A percentile compares a stretch with the other conserved stretches of the same genome.
phyloP scores from a whole-genome alignment of 2,888 invertebrate genomes.

The Alentia gelatinosa region DNA sequence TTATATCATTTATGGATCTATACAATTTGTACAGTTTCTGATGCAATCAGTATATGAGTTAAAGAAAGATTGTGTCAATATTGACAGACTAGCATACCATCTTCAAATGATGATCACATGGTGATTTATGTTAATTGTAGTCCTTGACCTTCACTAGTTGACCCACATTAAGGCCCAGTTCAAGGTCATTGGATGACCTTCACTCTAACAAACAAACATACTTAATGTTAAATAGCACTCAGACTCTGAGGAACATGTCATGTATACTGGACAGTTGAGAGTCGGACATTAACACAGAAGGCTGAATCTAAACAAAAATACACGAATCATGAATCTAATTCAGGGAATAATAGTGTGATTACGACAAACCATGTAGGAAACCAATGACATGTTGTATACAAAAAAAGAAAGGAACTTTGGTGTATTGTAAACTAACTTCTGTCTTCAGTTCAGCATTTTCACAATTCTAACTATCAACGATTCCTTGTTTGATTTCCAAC shows the following conservation, averaged over 20 bases:
- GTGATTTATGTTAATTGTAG: neutral
- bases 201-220: neutral
- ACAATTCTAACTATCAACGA: slow-evolving; percentile 31
- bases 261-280: neutral
- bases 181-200: slow-evolving; percentile 37
- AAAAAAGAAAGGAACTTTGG: neutral
- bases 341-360: neutral
- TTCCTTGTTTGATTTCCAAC: slow-evolving; percentile 26
- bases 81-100: slow-evolving; percentile 36
- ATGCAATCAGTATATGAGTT: slow-evolving; percentile 40
- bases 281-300: neutral
- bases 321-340: neutral
- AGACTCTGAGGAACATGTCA: neutral
- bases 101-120: slow-evolving; percentile 18
- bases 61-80: slow-evolving; percentile 12
- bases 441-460: slow-evolving; percentile 4
- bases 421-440: slow-evolving; percentile 11
- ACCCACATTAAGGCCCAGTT: neutral
- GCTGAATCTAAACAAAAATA: neutral
- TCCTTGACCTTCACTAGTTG: neutral
- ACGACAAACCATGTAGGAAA: neutral
- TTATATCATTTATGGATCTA: slow-evolving; percentile 30
- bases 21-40: slow-evolving; percentile 38
- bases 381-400: neutral
- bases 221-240: slow-evolving; percentile 12